phyloP scores from a whole-genome alignment of 2,113 vertebrate genomes.

The Leiothrix lutea region DNA sequence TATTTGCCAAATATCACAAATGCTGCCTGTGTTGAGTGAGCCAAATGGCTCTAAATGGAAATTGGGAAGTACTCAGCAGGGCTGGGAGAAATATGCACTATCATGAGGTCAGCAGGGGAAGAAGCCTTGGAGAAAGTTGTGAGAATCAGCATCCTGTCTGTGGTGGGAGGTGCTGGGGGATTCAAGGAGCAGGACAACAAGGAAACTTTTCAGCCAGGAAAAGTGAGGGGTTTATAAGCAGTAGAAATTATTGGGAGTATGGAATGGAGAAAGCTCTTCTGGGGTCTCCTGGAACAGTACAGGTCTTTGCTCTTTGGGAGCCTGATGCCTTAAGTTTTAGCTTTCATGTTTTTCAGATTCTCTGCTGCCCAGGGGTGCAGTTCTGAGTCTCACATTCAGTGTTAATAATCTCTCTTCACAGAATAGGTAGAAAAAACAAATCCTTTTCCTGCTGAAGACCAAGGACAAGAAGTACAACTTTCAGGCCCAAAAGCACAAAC shows the following conservation, averaged over 20 bases:
- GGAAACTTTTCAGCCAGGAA: background rate
- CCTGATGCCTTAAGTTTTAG: too few species aligned
- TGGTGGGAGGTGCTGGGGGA: background rate
- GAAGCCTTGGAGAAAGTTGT: background rate
- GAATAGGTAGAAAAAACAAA: too few species aligned
- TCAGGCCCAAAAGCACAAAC: too few species aligned
- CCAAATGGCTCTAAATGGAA: slow-evolving; percentile 33
- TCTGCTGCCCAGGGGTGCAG: too few species aligned
- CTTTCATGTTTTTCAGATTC: too few species aligned
- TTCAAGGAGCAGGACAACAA: accelerated
- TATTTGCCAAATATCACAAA: slow-evolving; percentile 51
- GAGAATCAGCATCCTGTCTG: background rate
- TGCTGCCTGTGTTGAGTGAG: background rate
- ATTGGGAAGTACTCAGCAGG: background rate
- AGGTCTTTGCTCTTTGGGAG: background rate
- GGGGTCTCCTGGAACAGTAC: background rate
- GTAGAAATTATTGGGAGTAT: accelerated
- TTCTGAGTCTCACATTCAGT: too few species aligned
- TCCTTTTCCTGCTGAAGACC: too few species aligned
- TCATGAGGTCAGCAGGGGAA: background rate
- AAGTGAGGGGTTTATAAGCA: background rate
- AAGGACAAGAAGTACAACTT: too few species aligned
- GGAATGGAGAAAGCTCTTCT: background rate
- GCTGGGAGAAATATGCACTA: background rate
- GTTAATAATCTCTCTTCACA: too few species aligned